Evolutionary conservation across 2,113 vertebrate species (phyloP).

Genomic region (Leptobrachium ailaonicum): DNA sequence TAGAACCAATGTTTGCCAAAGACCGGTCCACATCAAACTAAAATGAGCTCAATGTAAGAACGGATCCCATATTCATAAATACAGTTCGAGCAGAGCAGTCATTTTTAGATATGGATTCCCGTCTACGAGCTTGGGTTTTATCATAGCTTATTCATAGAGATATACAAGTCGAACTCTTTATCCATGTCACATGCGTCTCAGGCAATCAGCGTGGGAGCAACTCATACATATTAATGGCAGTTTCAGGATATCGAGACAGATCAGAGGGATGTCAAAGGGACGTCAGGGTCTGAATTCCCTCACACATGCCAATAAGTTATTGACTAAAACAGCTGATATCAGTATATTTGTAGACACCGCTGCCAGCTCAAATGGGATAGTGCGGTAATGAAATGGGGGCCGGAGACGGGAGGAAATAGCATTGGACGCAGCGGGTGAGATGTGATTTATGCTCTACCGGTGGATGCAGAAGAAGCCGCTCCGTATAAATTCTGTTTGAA

Average conservation of each 20-base stretch:
- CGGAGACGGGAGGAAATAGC: slow-evolving; percentile 33
- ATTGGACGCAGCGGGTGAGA: slow-evolving; percentile 17
- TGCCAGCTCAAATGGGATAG: slow-evolving; percentile 30
- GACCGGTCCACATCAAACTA: no score
- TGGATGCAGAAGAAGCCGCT: not conserved
- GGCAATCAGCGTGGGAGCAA: slow-evolving; percentile 16
- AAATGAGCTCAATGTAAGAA: no score
- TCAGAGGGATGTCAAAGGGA: slow-evolving; percentile 42
- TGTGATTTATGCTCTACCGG: slow-evolving; percentile 4
- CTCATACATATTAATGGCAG: slow-evolving; percentile 45
- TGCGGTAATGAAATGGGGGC: slow-evolving; percentile 29
- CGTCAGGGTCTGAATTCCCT: slow-evolving; percentile 42
- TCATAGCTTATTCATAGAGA: slow-evolving; percentile 33
- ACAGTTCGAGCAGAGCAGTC: not conserved
- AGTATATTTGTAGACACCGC: slow-evolving; percentile 41
- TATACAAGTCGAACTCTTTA: slow-evolving; percentile 14
- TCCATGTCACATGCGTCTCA: slow-evolving; percentile 24
- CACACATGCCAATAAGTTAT: slow-evolving; percentile 47
- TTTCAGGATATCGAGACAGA: slow-evolving; percentile 37
- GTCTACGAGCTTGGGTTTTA: slow-evolving; percentile 11
- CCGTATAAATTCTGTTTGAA: slow-evolving; percentile 7
- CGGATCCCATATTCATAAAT: not conserved
- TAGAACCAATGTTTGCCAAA: no score
- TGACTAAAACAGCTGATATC: slow-evolving; percentile 44
- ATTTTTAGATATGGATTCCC: slow-evolving; percentile 19